phyloP scores from a whole-genome alignment of 2,113 vertebrate genomes.

The Ctenodactylus gundi region DNA sequence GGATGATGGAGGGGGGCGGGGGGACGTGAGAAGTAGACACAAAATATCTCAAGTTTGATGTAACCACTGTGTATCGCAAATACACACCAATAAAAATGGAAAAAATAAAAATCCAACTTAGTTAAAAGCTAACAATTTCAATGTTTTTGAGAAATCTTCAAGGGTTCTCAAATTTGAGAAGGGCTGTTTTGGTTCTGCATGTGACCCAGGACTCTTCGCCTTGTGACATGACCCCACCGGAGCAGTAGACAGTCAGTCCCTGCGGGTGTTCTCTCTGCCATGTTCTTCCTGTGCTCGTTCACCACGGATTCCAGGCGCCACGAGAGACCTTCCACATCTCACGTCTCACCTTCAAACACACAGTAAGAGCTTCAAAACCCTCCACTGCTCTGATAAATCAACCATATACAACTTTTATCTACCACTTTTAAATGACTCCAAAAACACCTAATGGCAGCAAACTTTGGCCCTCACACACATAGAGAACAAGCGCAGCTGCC shows the following conservation, averaged over 20 bases:
- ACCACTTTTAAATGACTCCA: not conserved
- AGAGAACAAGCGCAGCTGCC: not conserved
- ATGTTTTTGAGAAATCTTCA: conserved; percentile 1
- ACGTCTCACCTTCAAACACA: not conserved
- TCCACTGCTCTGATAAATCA: not conserved
- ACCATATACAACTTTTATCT: not conserved
- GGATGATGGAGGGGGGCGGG: too few relatives aligned
- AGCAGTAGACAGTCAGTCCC: too few relatives aligned
- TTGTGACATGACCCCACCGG: too few relatives aligned
- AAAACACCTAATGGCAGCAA: not conserved
- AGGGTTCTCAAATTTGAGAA: not conserved
- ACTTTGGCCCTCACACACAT: not conserved
- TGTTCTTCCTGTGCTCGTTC: not conserved
- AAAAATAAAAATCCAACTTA: not conserved
- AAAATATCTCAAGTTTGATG: too few relatives aligned
- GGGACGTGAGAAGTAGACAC: too few relatives aligned
- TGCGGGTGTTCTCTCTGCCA: not conserved
- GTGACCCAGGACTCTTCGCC: not conserved
- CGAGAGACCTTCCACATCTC: not conserved
- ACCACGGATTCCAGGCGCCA: not conserved
- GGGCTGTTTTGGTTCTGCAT: not conserved
- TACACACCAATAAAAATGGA: too few relatives aligned
- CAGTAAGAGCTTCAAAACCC: not conserved
- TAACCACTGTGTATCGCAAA: too few relatives aligned
- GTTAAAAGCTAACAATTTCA: not conserved